These are phyloP conservation scores for Jaculus jaculus DNA, from an alignment of 2,113 vertebrate species.

Conservation along the genomic window DNA sequence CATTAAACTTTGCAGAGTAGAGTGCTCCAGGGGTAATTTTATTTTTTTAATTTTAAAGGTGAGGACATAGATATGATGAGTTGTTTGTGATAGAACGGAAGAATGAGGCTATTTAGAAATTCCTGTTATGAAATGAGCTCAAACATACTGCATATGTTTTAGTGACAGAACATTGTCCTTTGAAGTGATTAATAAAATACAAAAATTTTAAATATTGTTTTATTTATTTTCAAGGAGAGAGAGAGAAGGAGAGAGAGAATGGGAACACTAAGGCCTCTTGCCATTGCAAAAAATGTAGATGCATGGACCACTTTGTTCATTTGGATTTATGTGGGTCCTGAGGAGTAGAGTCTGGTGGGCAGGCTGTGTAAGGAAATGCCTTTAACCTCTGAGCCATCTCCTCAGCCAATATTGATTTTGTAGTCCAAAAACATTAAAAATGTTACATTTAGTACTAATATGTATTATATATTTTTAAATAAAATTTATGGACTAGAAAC, in stretches of 20 bases:
- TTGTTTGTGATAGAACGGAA: background rate
- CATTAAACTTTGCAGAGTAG: background rate
- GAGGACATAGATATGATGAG: background rate
- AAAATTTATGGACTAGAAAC: background rate
- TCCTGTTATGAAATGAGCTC: background rate
- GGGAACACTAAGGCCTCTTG: too few species aligned
- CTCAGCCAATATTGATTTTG: background rate
- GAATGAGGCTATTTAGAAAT: background rate
- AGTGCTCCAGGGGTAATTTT: background rate
- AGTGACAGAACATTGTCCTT: background rate
- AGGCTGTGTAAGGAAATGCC: too few species aligned
- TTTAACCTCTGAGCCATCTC: too few species aligned
- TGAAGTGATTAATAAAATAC: background rate
- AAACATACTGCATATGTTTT: background rate
- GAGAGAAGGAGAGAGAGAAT: too few species aligned
- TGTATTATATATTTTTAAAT: background rate
- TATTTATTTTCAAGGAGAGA: too few species aligned
- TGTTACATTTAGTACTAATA: background rate
- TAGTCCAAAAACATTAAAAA: background rate
- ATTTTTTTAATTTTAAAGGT: slow-evolving; percentile 30
- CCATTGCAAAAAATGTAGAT: too few species aligned
- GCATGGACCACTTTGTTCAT: too few species aligned
- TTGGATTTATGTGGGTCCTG: too few species aligned
- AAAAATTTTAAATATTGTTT: background rate
- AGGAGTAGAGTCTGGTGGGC: too few species aligned